Conservation (phyloP, 1,140 invertebrate species). For the Saxidomus purpurata region DNA sequence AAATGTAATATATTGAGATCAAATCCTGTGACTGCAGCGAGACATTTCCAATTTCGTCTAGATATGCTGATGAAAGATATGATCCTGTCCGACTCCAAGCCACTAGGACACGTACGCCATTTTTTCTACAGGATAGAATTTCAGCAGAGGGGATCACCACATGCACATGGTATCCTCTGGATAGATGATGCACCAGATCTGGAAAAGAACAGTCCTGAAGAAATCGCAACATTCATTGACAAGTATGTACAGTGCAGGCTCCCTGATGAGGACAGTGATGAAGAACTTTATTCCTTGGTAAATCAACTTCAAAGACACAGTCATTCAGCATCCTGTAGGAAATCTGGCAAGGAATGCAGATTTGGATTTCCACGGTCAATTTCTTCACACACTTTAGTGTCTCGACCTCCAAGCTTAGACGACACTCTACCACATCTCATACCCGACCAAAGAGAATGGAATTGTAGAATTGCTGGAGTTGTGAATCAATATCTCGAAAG, state of each 20-base stretch:
- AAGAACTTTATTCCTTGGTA: slow-evolving; percentile 17
- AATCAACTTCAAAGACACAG: slow-evolving; percentile 68
- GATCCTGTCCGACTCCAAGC: slow-evolving; percentile 22
- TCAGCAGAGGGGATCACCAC: slow-evolving; percentile 86
- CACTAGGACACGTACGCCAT: slow-evolving; percentile 71
- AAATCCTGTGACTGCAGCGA: slow-evolving; percentile 69
- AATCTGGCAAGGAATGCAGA: slow-evolving; percentile 66
- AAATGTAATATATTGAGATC: slow-evolving; percentile 33
- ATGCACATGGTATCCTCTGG: slow-evolving; percentile 86
- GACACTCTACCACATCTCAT: background rate
- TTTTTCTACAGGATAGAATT: slow-evolving; percentile 84
- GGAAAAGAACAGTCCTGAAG: slow-evolving; percentile 20
- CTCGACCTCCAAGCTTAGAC: slow-evolving; percentile 47
- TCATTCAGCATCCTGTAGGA: slow-evolving; percentile 70
- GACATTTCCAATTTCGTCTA: slow-evolving; percentile 67
- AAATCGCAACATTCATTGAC: slow-evolving; percentile 66
- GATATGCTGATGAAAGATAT: slow-evolving; percentile 54
- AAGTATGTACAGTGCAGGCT: slow-evolving; percentile 62
- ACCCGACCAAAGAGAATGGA: slow-evolving; percentile 3
- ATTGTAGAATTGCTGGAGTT: background rate
- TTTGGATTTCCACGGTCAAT: slow-evolving; percentile 71
- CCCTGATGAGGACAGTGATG: background rate
- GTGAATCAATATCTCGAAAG: background rate
- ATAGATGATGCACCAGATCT: slow-evolving; percentile 82
- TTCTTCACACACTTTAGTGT: slow-evolving; percentile 64